Conservation (phyloP, 2,888 invertebrate genomes). For the Leptarthrus brevirostris region DNA sequence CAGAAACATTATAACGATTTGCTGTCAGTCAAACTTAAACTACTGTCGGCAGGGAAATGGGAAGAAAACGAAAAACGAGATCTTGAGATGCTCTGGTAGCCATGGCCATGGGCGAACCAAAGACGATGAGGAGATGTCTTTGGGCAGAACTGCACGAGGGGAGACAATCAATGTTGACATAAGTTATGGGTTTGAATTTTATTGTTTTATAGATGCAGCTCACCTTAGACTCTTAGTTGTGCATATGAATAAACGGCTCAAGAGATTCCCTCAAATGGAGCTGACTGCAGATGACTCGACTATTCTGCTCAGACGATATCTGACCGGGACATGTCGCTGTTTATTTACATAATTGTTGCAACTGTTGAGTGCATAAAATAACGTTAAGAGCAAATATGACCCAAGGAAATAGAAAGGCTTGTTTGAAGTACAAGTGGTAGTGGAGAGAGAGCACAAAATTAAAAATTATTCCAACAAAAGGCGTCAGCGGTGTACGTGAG, state of each 20-base stretch:
- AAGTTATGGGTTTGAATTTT: slow-evolving; percentile 59
- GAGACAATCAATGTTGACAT: slow-evolving; percentile 57
- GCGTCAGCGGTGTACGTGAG: too few species aligned
- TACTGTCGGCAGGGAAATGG: slow-evolving; percentile 45
- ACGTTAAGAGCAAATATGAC: slow-evolving; percentile 13
- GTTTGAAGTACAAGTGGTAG: too few species aligned
- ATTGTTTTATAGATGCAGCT: slow-evolving; percentile 54
- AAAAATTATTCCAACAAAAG: too few species aligned
- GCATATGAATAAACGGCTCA: slow-evolving; percentile 40
- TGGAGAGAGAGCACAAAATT: too few species aligned
- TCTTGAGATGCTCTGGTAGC: slow-evolving; percentile 50
- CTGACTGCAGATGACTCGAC: slow-evolving; percentile 7
- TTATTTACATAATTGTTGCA: slow-evolving; percentile 45
- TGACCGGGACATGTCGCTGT: slow-evolving; percentile 38
- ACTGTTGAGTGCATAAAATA: slow-evolving; percentile 44
- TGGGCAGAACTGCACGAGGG: slow-evolving; percentile 41
- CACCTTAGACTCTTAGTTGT: slow-evolving; percentile 2
- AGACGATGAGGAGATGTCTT: neutral
- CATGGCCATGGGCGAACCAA: slow-evolving; percentile 21
- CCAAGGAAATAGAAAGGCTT: neutral
- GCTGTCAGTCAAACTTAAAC: slow-evolving; percentile 53
- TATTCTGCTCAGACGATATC: neutral
- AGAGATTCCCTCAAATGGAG: slow-evolving; percentile 38
- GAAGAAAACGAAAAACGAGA: slow-evolving; percentile 47
- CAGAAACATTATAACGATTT: slow-evolving; percentile 54